These are phyloP conservation scores for Ashinkailepas kermadecensis DNA, from an alignment of 2,888 invertebrate genomes.

Conservation along the genomic window DNA sequence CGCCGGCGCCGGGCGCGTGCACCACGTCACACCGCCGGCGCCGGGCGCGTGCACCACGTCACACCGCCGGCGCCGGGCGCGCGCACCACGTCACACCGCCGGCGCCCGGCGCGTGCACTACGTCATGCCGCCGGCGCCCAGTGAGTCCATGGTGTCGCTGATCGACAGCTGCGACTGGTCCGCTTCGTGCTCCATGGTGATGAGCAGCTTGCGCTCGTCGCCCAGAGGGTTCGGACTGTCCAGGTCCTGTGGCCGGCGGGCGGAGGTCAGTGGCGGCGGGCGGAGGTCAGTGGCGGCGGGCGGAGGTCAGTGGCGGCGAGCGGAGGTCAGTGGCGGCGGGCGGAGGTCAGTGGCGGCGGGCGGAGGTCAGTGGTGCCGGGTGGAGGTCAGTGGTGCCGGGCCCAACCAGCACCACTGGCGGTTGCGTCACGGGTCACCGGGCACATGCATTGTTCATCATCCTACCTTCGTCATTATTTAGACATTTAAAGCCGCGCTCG, in stretches of 20 bases:
- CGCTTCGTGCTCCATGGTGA: background rate
- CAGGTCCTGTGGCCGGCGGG: background rate
- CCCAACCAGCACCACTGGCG: no score
- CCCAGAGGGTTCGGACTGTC: background rate
- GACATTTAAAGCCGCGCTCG: no score
- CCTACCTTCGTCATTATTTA: no score
- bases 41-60: no score
- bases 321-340: background rate
- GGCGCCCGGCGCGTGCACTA: background rate
- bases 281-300: background rate
- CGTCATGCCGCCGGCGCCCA: background rate
- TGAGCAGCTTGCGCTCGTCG: constrained; percentile 9
- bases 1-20: no score
- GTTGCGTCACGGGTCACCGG: no score
- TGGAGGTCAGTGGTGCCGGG: no score
- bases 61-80: no score
- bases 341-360: background rate
- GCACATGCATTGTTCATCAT: no score
- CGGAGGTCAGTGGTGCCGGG: background rate
- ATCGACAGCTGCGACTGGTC: constrained; percentile 5
- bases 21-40: no score
- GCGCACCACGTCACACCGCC: background rate
- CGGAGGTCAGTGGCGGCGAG: background rate
- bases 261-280: background rate
- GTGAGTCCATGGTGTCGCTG: background rate